Percentiles rank a stretch among this genome's conserved stretches.
phyloP scores from a whole-genome alignment of 1,140 invertebrate genomes.

The Trissolcus basalis region DNA sequence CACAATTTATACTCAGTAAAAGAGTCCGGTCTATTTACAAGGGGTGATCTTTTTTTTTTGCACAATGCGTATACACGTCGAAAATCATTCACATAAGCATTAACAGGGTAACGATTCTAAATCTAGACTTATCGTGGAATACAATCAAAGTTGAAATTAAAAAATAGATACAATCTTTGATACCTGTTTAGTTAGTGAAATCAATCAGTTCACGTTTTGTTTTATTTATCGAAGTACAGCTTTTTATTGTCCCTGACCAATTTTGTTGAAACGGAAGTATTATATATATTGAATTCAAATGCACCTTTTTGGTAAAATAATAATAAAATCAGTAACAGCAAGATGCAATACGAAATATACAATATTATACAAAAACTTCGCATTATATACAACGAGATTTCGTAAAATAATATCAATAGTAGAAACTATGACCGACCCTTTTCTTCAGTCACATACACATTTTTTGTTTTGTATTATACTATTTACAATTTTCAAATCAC shows the following conservation, averaged over 20 bases:
- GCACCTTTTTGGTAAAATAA: constrained; percentile 60
- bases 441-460: constrained; percentile 14
- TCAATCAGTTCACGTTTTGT: too few relatives aligned
- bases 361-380: constrained; percentile 68
- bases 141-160: constrained; percentile 62
- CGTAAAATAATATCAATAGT: constrained; percentile 12
- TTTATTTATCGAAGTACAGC: too few relatives aligned
- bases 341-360: constrained; percentile 72
- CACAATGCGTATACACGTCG: constrained; percentile 63
- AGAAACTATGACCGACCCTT: constrained; percentile 12
- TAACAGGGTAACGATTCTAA: constrained; percentile 72
- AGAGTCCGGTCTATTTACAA: constrained; percentile 73
- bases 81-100: constrained; percentile 70
- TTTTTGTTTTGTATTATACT: constrained; percentile 13
- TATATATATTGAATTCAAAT: not conserved
- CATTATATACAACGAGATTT: constrained; percentile 56
- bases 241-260: constrained; percentile 30
- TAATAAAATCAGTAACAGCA: constrained; percentile 72
- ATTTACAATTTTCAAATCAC: constrained; percentile 20
- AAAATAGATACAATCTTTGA: constrained; percentile 47
- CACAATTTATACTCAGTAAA: constrained; percentile 65
- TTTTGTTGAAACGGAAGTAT: constrained; percentile 10
- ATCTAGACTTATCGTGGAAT: constrained; percentile 67
- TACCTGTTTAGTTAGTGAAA: too few relatives aligned
- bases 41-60: constrained; percentile 64